Evolutionary conservation across 2,113 vertebrate genomes (phyloP).

Genomic region (Alligator sinensis): DNA sequence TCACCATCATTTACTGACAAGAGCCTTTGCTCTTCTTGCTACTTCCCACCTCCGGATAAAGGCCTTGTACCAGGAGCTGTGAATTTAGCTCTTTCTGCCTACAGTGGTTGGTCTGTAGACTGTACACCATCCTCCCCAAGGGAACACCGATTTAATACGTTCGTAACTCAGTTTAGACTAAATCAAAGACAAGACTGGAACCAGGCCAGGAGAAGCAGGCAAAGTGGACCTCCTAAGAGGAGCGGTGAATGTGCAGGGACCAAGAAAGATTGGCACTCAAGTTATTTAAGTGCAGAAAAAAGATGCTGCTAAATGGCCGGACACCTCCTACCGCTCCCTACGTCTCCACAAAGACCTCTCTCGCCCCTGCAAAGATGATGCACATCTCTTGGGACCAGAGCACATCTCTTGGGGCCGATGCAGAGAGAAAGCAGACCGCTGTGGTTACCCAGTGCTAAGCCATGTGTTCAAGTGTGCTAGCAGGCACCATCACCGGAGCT

Average conservation of each 20-base stretch:
- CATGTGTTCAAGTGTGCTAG: not conserved
- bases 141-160: not conserved
- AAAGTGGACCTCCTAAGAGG: not conserved
- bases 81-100: not conserved
- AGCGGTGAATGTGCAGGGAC: too few species aligned
- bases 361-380: not conserved
- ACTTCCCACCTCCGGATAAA: not conserved
- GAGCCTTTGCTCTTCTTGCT: not conserved
- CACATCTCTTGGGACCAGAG: not conserved
- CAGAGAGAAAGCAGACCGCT: not conserved
- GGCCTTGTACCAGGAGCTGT: not conserved
- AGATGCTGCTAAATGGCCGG: too few species aligned
- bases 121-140: not conserved
- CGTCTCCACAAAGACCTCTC: not conserved
- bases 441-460: not conserved
- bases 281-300: too few species aligned
- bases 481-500: not conserved
- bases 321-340: not conserved
- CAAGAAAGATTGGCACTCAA: too few species aligned
- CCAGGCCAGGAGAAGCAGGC: not conserved
- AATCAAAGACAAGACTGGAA: not conserved
- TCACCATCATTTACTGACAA: not conserved
- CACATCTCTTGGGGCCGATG: not conserved
- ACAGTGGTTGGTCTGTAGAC: not conserved
- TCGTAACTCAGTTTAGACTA: not conserved